These are phyloP conservation scores for Epicauta chinensis DNA, from an alignment of 1,140 invertebrate species.

Conservation along the genomic window DNA sequence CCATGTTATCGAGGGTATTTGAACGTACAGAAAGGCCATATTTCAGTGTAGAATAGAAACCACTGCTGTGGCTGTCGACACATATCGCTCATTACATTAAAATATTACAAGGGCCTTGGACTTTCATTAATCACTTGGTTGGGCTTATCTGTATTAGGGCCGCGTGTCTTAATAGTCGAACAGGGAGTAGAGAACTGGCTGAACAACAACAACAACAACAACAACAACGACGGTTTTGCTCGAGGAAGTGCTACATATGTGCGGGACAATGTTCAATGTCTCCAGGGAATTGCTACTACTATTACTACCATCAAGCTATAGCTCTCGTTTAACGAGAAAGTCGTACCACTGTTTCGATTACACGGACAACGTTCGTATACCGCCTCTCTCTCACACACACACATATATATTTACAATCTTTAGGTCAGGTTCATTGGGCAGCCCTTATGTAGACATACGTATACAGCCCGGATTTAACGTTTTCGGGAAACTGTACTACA, in stretches of 20 bases:
- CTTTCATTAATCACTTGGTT: slow-evolving; percentile 29
- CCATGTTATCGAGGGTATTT: slow-evolving; percentile 10
- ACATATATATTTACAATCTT: too few species aligned
- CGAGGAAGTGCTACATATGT: slow-evolving; percentile 38
- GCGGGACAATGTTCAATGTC: slow-evolving; percentile 30
- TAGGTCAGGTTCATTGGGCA: slow-evolving; percentile 32
- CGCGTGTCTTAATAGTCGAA: slow-evolving; percentile 35
- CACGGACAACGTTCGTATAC: slow-evolving; percentile 36
- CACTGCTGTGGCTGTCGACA: slow-evolving; percentile 10
- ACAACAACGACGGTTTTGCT: slow-evolving; percentile 27
- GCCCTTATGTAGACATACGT: slow-evolving; percentile 31
- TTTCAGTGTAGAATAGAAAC: slow-evolving; percentile 11
- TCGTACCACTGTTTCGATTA: slow-evolving; percentile 38
- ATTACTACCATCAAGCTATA: slow-evolving; percentile 33
- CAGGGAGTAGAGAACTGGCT: slow-evolving; percentile 23
- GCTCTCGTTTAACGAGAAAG: slow-evolving; percentile 10
- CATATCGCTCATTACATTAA: slow-evolving; percentile 26
- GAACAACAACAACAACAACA: slow-evolving; percentile 24
- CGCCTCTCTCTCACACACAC: too few species aligned
- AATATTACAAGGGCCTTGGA: slow-evolving; percentile 19
- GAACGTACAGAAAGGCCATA: slow-evolving; percentile 8
- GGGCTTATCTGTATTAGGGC: slow-evolving; percentile 31
- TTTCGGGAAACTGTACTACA: slow-evolving; percentile 25
- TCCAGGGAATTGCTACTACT: slow-evolving; percentile 30
- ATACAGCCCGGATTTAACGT: slow-evolving; percentile 24